Conservation (phyloP, 2,888 invertebrate genomes). For the Orchesellides sinensis region DNA sequence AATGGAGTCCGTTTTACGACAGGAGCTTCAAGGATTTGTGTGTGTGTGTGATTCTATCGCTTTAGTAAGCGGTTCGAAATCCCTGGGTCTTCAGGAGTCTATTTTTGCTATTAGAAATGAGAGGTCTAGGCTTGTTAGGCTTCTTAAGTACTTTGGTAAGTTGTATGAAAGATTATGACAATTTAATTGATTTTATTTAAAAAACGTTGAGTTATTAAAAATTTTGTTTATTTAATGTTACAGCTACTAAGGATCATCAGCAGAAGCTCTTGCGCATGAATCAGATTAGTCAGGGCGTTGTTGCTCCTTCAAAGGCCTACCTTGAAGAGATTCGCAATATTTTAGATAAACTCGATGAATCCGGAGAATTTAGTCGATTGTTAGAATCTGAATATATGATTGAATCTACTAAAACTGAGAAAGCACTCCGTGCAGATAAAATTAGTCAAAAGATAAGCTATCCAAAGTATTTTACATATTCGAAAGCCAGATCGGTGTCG, state of each 20-base stretch:
- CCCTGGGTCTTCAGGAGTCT: slow-evolving; percentile 83
- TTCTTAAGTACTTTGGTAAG: slow-evolving; percentile 84
- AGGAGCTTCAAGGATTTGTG: slow-evolving; percentile 88
- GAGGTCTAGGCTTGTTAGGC: slow-evolving; percentile 85
- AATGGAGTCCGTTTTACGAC: slow-evolving; percentile 89
- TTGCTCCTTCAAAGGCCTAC: slow-evolving; percentile 30
- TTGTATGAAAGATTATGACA: background rate
- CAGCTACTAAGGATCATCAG: slow-evolving; percentile 67
- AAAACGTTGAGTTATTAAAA: background rate
- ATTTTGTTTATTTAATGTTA: slow-evolving; percentile 8
- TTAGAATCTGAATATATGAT: slow-evolving; percentile 56
- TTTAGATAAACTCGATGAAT: slow-evolving; percentile 65
- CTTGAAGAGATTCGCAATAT: slow-evolving; percentile 64
- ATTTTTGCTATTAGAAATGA: slow-evolving; percentile 91
- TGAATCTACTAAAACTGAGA: slow-evolving; percentile 60
- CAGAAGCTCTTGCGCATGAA: slow-evolving; percentile 44
- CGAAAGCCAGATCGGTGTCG: slow-evolving; percentile 70
- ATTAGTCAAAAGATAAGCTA: slow-evolving; percentile 59
- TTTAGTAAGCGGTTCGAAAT: slow-evolving; percentile 79
- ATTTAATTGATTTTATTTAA: slow-evolving; percentile 8
- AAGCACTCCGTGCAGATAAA: slow-evolving; percentile 65
- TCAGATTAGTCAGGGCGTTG: slow-evolving; percentile 46
- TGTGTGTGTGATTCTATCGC: slow-evolving; percentile 85
- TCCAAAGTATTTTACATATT: slow-evolving; percentile 62
- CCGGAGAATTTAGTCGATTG: slow-evolving; percentile 62